A percentile compares a stretch with the other conserved stretches of the same genome.
These are phyloP conservation scores for Priocnemis perturbator DNA, from an alignment of 2,888 invertebrate species.

Conservation along the genomic window DNA sequence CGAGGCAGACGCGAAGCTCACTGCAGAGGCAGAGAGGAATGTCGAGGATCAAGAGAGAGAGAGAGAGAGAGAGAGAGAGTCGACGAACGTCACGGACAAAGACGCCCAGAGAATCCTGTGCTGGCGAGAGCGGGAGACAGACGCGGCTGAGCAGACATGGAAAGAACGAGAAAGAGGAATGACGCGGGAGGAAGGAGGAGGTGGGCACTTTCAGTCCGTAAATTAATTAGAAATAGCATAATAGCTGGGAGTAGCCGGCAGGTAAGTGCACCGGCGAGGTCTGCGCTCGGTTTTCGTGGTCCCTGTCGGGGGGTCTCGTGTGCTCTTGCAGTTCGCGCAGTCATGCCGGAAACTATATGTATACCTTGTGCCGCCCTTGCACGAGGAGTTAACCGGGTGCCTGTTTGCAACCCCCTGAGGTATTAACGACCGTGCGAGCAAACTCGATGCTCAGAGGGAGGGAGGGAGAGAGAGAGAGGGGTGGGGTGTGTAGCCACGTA, in stretches of 20 bases:
- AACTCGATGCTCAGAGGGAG: conserved; percentile 45
- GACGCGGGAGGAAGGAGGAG: conserved; percentile 9
- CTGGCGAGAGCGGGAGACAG: conserved; percentile 19
- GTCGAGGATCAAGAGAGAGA: conserved; percentile 3
- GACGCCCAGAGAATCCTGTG: background rate
- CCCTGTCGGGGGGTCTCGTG: conserved; percentile 44
- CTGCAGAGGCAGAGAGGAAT: background rate
- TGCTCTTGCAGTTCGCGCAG: conserved; percentile 43
- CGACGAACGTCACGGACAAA: background rate
- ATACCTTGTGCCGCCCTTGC: conserved; percentile 43
- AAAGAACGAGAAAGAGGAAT: background rate
- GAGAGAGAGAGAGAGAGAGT: conserved; percentile 12
- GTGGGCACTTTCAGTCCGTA: conserved; percentile 55
- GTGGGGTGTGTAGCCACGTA: conserved; percentile 19
- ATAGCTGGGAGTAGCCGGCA: conserved; percentile 57
- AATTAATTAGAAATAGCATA: conserved; percentile 68
- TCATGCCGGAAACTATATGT: conserved; percentile 52
- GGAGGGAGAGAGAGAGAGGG: too few species aligned
- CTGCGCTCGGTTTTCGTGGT: conserved; percentile 34
- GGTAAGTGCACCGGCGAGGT: conserved; percentile 41
- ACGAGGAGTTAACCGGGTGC: conserved; percentile 53
- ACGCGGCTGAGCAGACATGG: background rate
- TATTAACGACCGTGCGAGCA: conserved; percentile 58
- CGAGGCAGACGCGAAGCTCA: too few species aligned
- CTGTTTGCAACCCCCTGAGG: conserved; percentile 58